Evolutionary conservation across 2,888 invertebrate species (phyloP).

Genomic region (Phalera bucephala): DNA sequence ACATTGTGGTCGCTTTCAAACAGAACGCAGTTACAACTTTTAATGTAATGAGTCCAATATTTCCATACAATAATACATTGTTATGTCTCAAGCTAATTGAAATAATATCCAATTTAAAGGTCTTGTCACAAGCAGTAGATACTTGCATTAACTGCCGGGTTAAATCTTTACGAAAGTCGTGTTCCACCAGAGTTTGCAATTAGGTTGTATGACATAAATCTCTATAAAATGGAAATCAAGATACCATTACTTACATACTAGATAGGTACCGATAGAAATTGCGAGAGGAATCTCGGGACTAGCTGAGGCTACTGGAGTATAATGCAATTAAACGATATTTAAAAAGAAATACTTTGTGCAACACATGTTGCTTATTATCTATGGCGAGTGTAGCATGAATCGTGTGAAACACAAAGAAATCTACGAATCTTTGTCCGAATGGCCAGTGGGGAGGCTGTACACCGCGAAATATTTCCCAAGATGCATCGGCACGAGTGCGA

Average conservation of each 20-base stretch:
- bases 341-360: constrained; percentile 15
- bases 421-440: constrained; percentile 65
- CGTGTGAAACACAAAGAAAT: constrained; percentile 75
- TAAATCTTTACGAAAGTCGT: constrained; percentile 17
- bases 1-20: constrained; percentile 51
- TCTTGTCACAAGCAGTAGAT: constrained; percentile 34
- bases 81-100: constrained; percentile 66
- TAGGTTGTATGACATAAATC: constrained; percentile 12
- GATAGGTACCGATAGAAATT: not conserved
- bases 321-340: not conserved
- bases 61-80: constrained; percentile 78
- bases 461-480: constrained; percentile 78
- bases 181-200: constrained; percentile 11
- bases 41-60: constrained; percentile 69
- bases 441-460: constrained; percentile 47
- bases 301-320: not conserved
- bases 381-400: constrained; percentile 26
- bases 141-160: constrained; percentile 22
- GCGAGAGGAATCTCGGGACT: not conserved
- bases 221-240: constrained; percentile 12
- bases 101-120: constrained; percentile 51
- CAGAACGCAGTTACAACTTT: constrained; percentile 46
- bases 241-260: constrained; percentile 1
- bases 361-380: constrained; percentile 16
- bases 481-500: constrained; percentile 80